Conservation (phyloP, 2,888 invertebrate species). For the Diarsia rubi region DNA sequence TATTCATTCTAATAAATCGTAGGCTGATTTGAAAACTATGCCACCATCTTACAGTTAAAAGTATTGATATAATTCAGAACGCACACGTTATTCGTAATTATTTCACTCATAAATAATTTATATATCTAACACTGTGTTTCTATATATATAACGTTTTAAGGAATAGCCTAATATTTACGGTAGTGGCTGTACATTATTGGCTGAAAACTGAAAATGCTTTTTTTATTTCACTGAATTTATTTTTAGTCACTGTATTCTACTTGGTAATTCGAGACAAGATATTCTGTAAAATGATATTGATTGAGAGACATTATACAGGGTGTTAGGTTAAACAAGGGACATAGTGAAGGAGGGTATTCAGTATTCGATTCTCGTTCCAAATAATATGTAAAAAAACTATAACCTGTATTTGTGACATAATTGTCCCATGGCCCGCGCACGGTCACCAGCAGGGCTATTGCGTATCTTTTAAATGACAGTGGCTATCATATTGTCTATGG, state of each 20-base stretch:
- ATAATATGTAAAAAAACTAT: too few species aligned
- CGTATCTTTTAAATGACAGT: too few species aligned
- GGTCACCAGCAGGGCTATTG: too few species aligned
- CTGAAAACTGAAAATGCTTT: constrained; percentile 36
- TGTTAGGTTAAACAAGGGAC: too few species aligned
- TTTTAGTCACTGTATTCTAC: neutral
- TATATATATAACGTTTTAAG: constrained; percentile 56
- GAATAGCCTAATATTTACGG: constrained; percentile 63
- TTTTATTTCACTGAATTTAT: neutral
- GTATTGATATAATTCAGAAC: constrained; percentile 73
- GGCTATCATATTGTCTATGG: too few species aligned
- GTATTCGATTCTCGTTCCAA: too few species aligned
- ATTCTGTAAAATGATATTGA: neutral
- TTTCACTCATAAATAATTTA: constrained; percentile 67
- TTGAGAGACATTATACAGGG: neutral
- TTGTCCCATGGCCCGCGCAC: too few species aligned
- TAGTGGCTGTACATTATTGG: constrained; percentile 48
- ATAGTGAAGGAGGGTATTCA: too few species aligned
- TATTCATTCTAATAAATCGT: neutral
- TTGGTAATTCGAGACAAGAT: neutral
- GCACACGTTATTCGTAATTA: constrained; percentile 58
- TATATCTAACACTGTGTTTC: constrained; percentile 55
- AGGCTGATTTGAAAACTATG: constrained; percentile 16
- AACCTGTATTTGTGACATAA: too few species aligned
- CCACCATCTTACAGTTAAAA: constrained; percentile 15